Conservation (phyloP, 2,888 invertebrate genomes). For the Alloplasta piceator region DNA sequence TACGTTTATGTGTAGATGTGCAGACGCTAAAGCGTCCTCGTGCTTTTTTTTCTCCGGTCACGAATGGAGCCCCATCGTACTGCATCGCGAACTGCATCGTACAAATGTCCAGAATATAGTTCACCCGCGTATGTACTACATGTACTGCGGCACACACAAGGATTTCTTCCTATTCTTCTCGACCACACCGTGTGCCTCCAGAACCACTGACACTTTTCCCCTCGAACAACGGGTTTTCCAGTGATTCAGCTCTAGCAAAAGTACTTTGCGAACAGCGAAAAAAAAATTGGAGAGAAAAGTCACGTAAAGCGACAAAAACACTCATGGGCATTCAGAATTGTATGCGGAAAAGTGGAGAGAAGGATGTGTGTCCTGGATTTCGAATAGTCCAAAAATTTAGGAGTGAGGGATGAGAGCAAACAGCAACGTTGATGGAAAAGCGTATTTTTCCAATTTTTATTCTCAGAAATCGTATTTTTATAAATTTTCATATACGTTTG, state of each 20-base stretch:
- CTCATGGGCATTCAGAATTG: not conserved
- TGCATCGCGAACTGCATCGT: not conserved
- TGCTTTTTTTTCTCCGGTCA: slow-evolving; percentile 40
- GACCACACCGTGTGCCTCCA: not conserved
- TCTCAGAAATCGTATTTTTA: too few relatives aligned
- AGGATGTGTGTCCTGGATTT: not conserved
- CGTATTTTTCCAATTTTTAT: too few relatives aligned
- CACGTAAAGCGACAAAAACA: not conserved
- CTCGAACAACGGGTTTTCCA: slow-evolving; percentile 31
- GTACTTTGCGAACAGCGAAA: slow-evolving; percentile 17
- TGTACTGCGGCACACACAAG: not conserved
- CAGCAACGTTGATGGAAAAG: too few relatives aligned
- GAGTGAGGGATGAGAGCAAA: not conserved
- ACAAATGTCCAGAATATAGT: slow-evolving; percentile 7
- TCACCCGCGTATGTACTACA: slow-evolving; percentile 13
- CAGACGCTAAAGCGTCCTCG: not conserved
- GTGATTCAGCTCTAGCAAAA: slow-evolving; percentile 16
- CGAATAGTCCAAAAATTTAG: not conserved
- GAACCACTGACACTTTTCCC: not conserved
- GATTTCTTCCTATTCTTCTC: slow-evolving; percentile 33
- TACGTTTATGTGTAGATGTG: slow-evolving; percentile 30
- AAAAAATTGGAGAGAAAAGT: not conserved
- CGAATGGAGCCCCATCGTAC: slow-evolving; percentile 23
- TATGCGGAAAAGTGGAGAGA: not conserved
- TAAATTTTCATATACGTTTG: too few relatives aligned